Percentiles rank a stretch among this genome's conserved stretches.
Evolutionary conservation across 2,797 vertebrate species (phyloP).

Genomic region (Selene dorsalis): DNA sequence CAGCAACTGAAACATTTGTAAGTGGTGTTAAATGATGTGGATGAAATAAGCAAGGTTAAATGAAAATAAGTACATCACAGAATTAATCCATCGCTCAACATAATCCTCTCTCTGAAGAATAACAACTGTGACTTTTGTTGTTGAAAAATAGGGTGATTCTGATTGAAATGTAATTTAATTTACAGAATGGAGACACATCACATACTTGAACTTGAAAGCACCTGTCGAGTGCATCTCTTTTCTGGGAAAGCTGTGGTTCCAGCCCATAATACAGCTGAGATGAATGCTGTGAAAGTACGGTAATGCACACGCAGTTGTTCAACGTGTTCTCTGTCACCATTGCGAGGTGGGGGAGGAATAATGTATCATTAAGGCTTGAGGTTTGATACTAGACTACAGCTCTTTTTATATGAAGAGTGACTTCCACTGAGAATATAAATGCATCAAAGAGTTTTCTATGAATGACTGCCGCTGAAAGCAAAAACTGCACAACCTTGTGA

Average conservation of each 20-base stretch:
- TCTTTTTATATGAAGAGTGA: slow-evolving; percentile 46
- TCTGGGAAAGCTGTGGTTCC: slow-evolving; percentile 51
- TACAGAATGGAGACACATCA: slow-evolving; percentile 50
- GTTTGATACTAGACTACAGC: slow-evolving; percentile 60
- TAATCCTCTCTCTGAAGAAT: slow-evolving; percentile 5
- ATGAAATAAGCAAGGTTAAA: slow-evolving; percentile 16
- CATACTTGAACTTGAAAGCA: slow-evolving; percentile 48
- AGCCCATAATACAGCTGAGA: slow-evolving; percentile 37
- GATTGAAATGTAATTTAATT: slow-evolving; percentile 55
- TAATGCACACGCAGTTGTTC: slow-evolving; percentile 48
- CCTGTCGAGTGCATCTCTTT: slow-evolving; percentile 36
- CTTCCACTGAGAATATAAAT: slow-evolving; percentile 63
- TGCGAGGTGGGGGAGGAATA: slow-evolving; percentile 47
- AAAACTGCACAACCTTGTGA: slow-evolving; percentile 5
- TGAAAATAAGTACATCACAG: slow-evolving; percentile 23
- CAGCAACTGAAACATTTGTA: slow-evolving; percentile 5
- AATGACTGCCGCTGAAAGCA: slow-evolving; percentile 25
- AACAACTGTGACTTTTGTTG: background rate
- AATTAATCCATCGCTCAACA: slow-evolving; percentile 17
- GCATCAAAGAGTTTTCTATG: slow-evolving; percentile 21
- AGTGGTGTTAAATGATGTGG: slow-evolving; percentile 19
- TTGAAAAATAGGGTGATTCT: slow-evolving; percentile 25
- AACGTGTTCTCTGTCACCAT: slow-evolving; percentile 64
- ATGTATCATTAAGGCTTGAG: slow-evolving; percentile 61
- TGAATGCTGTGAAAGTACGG: slow-evolving; percentile 61